phyloP scores from a whole-genome alignment of 1,140 invertebrate genomes.

The Arion vulgaris region DNA sequence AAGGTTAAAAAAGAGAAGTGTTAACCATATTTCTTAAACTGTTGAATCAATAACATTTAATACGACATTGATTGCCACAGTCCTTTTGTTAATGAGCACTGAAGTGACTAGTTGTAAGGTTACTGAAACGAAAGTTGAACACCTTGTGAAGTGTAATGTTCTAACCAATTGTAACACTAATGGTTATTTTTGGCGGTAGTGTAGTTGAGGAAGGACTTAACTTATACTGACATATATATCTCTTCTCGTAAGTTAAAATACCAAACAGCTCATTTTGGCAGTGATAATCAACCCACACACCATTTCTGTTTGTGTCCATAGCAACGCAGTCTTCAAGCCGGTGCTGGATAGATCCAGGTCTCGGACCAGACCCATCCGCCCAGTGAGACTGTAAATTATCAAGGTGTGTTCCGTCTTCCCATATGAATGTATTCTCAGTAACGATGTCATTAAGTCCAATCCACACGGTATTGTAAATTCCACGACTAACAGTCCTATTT shows the following conservation, averaged over 20 bases:
- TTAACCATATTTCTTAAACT: too few relatives aligned
- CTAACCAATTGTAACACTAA: too few relatives aligned
- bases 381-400: not conserved
- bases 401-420: not conserved
- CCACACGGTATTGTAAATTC: constrained; percentile 8
- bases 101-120: too few relatives aligned
- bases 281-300: constrained; percentile 16
- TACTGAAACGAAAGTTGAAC: too few relatives aligned
- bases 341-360: constrained; percentile 4
- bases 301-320: constrained; percentile 2
- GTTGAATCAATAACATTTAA: too few relatives aligned
- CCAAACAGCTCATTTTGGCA: not conserved
- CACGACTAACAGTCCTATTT: not conserved
- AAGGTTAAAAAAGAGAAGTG: too few relatives aligned
- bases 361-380: not conserved
- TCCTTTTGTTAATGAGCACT: too few relatives aligned
- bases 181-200: not conserved
- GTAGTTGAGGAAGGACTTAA: not conserved
- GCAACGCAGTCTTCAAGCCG: constrained; percentile 13
- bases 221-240: not conserved
- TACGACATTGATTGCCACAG: too few relatives aligned
- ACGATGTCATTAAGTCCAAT: constrained; percentile 18
- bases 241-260: not conserved
- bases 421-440: constrained; percentile 7
- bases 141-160: too few relatives aligned